phyloP scores from a whole-genome alignment of 2,113 vertebrate species.

The Cheilinus undulatus region DNA sequence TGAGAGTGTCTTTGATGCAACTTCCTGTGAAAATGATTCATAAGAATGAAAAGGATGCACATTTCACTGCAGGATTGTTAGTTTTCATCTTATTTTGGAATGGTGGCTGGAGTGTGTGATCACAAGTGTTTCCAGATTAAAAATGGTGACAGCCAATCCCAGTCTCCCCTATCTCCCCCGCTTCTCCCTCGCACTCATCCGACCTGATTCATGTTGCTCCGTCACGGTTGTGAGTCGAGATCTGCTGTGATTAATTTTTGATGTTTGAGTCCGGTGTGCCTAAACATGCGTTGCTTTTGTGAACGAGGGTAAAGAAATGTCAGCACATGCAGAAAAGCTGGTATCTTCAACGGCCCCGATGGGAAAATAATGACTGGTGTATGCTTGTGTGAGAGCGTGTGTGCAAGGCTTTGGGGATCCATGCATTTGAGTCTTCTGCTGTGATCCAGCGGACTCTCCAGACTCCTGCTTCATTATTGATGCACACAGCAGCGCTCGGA shows the following conservation, averaged over 20 bases:
- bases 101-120: too few relatives aligned
- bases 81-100: too few relatives aligned
- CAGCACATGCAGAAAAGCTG: conserved; percentile 18
- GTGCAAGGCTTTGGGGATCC: not conserved
- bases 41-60: too few relatives aligned
- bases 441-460: conserved; percentile 28
- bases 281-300: conserved; percentile 3
- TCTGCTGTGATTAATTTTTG: conserved; percentile 49
- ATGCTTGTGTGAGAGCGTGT: not conserved
- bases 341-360: conserved; percentile 12
- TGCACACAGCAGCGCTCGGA: conserved; percentile 34
- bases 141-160: too few relatives aligned
- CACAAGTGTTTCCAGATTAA: too few relatives aligned
- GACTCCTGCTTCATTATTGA: conserved; percentile 52
- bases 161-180: too few relatives aligned
- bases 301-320: conserved; percentile 30
- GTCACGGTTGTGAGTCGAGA: conserved; percentile 34
- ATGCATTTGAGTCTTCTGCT: conserved; percentile 15
- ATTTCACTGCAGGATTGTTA: too few relatives aligned
- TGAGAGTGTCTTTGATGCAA: too few relatives aligned
- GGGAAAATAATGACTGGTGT: conserved; percentile 10
- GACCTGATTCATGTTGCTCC: conserved; percentile 2
- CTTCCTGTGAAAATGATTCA: too few relatives aligned
- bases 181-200: not conserved
- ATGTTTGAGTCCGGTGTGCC: conserved; percentile 17